Conservation (phyloP, 2,113 vertebrate species). For the Cochlearius cochlearius region DNA sequence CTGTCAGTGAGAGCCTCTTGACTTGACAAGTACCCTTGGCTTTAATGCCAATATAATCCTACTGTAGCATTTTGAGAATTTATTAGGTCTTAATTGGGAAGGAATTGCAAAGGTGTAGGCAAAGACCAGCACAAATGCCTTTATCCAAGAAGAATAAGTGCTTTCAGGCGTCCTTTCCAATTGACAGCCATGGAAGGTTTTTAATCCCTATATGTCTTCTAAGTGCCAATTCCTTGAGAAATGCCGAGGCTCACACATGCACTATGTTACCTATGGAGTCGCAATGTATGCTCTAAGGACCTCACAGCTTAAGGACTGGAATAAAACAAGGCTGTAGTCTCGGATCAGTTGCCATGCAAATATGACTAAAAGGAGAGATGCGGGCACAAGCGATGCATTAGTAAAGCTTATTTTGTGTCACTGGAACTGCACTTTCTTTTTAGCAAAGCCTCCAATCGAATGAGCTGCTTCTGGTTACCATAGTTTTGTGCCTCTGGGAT, state of each 20-base stretch:
- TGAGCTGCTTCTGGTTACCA: not conserved
- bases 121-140: not conserved
- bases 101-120: not conserved
- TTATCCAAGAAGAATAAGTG: not conserved
- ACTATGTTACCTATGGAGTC: not conserved
- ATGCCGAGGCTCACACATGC: not conserved
- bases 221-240: not conserved
- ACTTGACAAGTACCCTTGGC: not conserved
- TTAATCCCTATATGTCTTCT: not conserved
- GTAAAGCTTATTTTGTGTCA: not conserved
- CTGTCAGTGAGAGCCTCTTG: not conserved
- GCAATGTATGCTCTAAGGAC: not conserved
- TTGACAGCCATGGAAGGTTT: not conserved
- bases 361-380: not conserved
- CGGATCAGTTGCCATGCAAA: not conserved
- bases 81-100: not conserved
- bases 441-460: not conserved
- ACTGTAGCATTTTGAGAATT: not conserved
- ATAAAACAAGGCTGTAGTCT: not conserved
- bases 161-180: not conserved
- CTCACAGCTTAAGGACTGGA: not conserved
- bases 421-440: not conserved
- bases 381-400: not conserved
- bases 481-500: slow-evolving; percentile 17
- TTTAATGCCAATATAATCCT: fast-evolving